Percentiles rank a stretch among this genome's conserved stretches.
These are phyloP conservation scores for Atta cephalotes DNA, from an alignment of 1,140 invertebrate genomes.

Conservation along the genomic window DNA sequence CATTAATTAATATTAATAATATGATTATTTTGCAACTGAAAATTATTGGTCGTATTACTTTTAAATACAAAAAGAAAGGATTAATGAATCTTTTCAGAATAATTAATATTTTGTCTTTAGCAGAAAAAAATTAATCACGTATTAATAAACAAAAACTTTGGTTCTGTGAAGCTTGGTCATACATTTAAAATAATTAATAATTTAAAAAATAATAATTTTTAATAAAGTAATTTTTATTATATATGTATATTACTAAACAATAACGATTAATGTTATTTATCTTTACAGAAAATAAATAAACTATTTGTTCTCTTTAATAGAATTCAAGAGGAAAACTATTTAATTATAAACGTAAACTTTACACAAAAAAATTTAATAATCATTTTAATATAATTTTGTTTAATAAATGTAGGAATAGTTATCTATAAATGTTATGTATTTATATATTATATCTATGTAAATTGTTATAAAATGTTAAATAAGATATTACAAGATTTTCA, in stretches of 20 bases:
- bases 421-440: not conserved
- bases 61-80: not conserved
- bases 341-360: not conserved
- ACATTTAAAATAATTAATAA: not conserved
- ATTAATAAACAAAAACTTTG: not conserved
- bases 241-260: not conserved
- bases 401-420: not conserved
- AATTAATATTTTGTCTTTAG: not conserved
- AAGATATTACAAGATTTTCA: not conserved
- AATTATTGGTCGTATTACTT: not conserved
- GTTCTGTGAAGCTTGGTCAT: not conserved
- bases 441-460: not conserved
- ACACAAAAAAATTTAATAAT: not conserved
- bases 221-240: not conserved
- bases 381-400: not conserved
- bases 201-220: not conserved
- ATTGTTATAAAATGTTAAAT: conserved; percentile 15
- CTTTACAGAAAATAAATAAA: not conserved
- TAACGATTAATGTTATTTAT: not conserved
- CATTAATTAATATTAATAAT: not conserved
- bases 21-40: not conserved
- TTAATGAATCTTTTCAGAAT: not conserved
- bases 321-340: too few species aligned
- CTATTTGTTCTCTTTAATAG: too few species aligned
- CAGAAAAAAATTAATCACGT: not conserved